Base-by-base conservation (phyloP, 2,113 vertebrate genomes). In the Colius striatus region DNA sequence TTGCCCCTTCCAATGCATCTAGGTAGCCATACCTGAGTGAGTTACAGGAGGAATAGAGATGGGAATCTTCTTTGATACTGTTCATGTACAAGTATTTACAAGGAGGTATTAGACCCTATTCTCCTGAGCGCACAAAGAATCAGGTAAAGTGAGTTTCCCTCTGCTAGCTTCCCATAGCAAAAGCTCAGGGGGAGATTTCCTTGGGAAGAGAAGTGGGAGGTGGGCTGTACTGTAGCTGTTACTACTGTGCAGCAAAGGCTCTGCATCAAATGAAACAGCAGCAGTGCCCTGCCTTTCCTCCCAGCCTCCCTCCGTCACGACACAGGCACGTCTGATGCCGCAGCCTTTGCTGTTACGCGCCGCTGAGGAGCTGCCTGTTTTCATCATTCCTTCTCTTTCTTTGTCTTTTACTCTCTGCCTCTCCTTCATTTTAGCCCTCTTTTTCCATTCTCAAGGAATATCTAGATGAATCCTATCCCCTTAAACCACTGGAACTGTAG, bases 121-220 rank as follows among this genome's bases (percentile, higher is more conserved):
- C 51, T 16, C 13, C 34, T 7, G 58, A 48, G 61, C 0, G 0
- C 20, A 11, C 76, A 25, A 58, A 45, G 58, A 26, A 38, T 19
- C 26, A 0, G 73, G 57, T 38, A 29, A 17, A 47, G 57, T 0
- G 22, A 29, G 11, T 41, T 60, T 32, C 89, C 18, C 14, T 30
- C 16, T n/a, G 57, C 14, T 23, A 17, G 53, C 22, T 57, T 58
- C 15, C 57, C 62, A 11, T 1, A 16, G 78, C 23, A 45, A 8
- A 54, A 53, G 57, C 65, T 65, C 6, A 0, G 29, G 0, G 5
- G 16, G 87, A 78, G 57, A 5, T 53, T 89, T 65, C 50, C 48
- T 25, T 17, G 92, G 81, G 47, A 66, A 78, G 67, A 32, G 47
- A 18, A 12, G 62, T 5, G 38, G 74, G 70, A 66, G 63, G 47